These are phyloP conservation scores for Actenoides hombroni DNA, from an alignment of 2,113 vertebrate species.

Conservation along the genomic window DNA sequence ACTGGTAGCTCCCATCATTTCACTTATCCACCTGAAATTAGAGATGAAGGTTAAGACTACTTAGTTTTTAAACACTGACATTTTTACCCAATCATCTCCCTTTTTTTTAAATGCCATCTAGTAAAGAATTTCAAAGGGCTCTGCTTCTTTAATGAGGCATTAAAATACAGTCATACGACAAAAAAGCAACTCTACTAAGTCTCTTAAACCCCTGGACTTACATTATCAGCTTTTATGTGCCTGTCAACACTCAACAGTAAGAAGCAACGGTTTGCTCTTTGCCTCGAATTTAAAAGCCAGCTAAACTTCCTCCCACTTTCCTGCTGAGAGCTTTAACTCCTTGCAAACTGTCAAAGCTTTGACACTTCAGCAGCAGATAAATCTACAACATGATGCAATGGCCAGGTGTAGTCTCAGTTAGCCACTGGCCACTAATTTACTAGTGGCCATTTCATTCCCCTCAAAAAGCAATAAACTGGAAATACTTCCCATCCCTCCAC, in stretches of 20 bases:
- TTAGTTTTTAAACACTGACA: slow-evolving; percentile 42
- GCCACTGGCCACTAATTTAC: slow-evolving; percentile 14
- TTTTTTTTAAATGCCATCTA: slow-evolving; percentile 40
- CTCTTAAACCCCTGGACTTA: slow-evolving; percentile 80
- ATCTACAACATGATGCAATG: slow-evolving; percentile 19
- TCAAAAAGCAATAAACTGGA: slow-evolving; percentile 21
- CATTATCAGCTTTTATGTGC: slow-evolving; percentile 89
- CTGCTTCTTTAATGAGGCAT: slow-evolving; percentile 69
- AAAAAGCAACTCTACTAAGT: slow-evolving; percentile 76
- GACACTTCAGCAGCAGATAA: slow-evolving; percentile 69
- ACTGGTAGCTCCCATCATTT: not conserved
- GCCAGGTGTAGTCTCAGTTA: slow-evolving; percentile 14
- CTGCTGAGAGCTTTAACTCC: slow-evolving; percentile 80
- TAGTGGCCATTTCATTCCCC: slow-evolving; percentile 4
- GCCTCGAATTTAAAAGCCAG: slow-evolving; percentile 70
- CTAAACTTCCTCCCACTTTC: slow-evolving; percentile 75
- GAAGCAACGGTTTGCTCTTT: slow-evolving; percentile 70
- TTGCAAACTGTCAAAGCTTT: slow-evolving; percentile 70
- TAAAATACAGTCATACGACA: slow-evolving; percentile 81
- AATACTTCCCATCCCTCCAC: not conserved
- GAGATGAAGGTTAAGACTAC: not conserved
- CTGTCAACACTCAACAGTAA: slow-evolving; percentile 83
- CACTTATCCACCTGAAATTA: not conserved
- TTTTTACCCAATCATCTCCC: slow-evolving; percentile 37
- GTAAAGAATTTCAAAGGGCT: slow-evolving; percentile 71